phyloP scores from a whole-genome alignment of 2,113 vertebrate genomes.

The Nothoprocta perdicaria region DNA sequence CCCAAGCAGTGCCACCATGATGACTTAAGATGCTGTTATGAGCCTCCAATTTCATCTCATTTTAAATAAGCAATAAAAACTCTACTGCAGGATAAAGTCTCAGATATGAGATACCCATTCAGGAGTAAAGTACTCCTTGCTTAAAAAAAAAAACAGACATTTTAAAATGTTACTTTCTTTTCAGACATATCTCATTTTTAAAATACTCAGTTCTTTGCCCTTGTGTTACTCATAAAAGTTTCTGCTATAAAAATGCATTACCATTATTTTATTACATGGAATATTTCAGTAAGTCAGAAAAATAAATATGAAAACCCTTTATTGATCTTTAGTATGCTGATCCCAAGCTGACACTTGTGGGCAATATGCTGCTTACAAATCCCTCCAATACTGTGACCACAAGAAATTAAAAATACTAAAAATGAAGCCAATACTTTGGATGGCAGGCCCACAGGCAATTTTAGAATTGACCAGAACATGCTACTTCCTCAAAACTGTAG shows the following conservation, averaged over 20 bases:
- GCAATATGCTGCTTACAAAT: not conserved
- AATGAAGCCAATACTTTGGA: not conserved
- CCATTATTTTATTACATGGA: not conserved
- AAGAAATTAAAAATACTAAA: not conserved
- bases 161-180: not conserved
- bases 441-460: not conserved
- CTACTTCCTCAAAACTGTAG: not conserved
- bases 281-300: not conserved
- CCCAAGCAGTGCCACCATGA: slow-evolving; percentile 1
- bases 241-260: not conserved
- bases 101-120: not conserved
- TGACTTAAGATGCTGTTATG: slow-evolving; percentile 28
- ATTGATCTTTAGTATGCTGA: not conserved
- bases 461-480: not conserved
- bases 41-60: slow-evolving; percentile 23
- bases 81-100: slow-evolving; percentile 54
- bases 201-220: not conserved
- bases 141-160: not conserved
- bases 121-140: slow-evolving; percentile 15
- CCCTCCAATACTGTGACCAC: not conserved
- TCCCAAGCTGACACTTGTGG: not conserved
- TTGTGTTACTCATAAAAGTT: not conserved
- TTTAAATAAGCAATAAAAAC: slow-evolving; percentile 37
- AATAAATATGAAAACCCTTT: not conserved
- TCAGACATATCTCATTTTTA: not conserved